phyloP scores from a whole-genome alignment of 2,888 invertebrate species.

The Mythimna vitellina region DNA sequence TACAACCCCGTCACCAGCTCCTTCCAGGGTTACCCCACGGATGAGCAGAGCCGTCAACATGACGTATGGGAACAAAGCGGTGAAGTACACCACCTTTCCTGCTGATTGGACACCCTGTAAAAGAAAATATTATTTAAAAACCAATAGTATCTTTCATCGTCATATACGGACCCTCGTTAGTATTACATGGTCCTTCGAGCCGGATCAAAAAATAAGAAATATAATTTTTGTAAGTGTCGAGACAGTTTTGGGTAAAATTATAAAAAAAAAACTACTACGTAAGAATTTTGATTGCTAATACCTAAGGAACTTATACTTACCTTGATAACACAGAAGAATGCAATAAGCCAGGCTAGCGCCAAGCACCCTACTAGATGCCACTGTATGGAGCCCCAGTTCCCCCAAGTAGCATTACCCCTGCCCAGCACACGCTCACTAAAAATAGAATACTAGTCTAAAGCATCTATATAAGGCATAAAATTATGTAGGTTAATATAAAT shows the following conservation, averaged over 20 bases:
- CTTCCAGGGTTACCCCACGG: constrained; percentile 92
- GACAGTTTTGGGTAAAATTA: too few species aligned
- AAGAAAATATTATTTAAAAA: background rate
- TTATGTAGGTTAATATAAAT: too few species aligned
- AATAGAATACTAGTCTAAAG: background rate
- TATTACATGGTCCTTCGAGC: too few species aligned
- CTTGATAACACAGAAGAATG: constrained; percentile 96
- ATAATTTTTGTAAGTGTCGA: too few species aligned
- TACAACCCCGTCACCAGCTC: constrained; percentile 93
- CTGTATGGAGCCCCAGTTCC: constrained; percentile 94
- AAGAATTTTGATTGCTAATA: too few species aligned
- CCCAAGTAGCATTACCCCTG: constrained; percentile 92
- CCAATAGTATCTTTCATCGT: background rate
- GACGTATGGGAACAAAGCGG: constrained; percentile 93
- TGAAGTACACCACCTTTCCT: constrained; percentile 95
- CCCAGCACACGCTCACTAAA: constrained; percentile 94
- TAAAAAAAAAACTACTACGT: too few species aligned
- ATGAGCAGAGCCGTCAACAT: constrained; percentile 92
- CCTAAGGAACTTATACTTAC: constrained; percentile 67
- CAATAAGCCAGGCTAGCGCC: constrained; percentile 94
- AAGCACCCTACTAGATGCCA: constrained; percentile 96
- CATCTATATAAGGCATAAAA: too few species aligned
- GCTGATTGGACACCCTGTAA: constrained; percentile 95
- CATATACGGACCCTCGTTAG: too few species aligned
- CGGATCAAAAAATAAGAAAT: too few species aligned